Percentiles rank a stretch among this genome's conserved stretches.
Conservation (phyloP, 2,888 invertebrate genomes). For the Masnerella sp. region DNA sequence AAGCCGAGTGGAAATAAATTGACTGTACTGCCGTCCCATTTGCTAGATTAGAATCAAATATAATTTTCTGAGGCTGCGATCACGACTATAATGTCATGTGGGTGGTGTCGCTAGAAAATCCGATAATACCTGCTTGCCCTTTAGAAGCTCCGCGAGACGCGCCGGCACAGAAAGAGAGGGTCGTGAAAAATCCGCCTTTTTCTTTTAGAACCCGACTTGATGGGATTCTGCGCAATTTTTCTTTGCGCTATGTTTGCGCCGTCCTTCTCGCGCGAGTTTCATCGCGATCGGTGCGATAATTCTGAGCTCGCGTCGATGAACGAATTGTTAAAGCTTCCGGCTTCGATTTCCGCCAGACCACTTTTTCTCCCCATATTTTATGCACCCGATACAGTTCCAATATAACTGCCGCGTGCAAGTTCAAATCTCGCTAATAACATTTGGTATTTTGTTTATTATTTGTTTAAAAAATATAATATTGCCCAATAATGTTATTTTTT, state of each 20-base stretch:
- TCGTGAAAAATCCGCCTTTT: conserved; percentile 53
- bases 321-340: conserved; percentile 17
- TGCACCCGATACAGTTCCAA: too few relatives aligned
- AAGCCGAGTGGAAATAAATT: conserved; percentile 74
- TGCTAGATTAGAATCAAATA: conserved; percentile 76
- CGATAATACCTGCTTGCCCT: conserved; percentile 62
- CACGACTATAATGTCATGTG: conserved; percentile 60
- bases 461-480: too few relatives aligned
- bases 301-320: conserved; percentile 18
- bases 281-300: conserved; percentile 50
- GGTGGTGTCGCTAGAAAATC: conserved; percentile 61
- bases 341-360: conserved; percentile 5
- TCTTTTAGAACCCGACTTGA: conserved; percentile 45
- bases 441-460: too few relatives aligned
- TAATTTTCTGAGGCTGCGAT: conserved; percentile 69
- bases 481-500: too few relatives aligned
- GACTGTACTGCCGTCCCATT: conserved; percentile 72
- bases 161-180: conserved; percentile 26
- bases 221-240: conserved; percentile 57
- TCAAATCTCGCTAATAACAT: too few relatives aligned
- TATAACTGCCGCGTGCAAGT: too few relatives aligned
- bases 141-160: conserved; percentile 40
- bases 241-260: conserved; percentile 46
- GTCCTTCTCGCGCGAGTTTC: conserved; percentile 40
- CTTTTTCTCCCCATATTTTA: background rate